These are phyloP conservation scores for Vulpes ferrilata DNA, from an alignment of 2,113 vertebrate genomes.

Conservation along the genomic window DNA sequence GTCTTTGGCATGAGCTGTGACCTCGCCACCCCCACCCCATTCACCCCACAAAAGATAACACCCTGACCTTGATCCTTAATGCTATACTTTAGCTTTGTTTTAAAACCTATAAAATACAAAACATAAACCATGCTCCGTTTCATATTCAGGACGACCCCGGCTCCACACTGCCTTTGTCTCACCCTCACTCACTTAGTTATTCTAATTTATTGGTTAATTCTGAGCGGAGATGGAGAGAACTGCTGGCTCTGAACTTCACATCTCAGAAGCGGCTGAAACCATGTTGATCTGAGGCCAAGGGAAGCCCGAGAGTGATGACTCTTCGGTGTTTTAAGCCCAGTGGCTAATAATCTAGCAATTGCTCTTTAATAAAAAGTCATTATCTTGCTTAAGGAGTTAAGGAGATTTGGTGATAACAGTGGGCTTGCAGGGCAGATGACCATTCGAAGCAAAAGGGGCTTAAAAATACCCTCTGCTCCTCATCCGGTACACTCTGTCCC, in stretches of 20 bases:
- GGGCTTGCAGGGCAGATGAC: conserved; percentile 66
- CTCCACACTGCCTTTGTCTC: conserved; percentile 69
- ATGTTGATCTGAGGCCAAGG: not conserved
- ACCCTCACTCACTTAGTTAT: conserved; percentile 77
- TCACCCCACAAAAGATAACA: conserved; percentile 76
- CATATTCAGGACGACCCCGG: conserved; percentile 68
- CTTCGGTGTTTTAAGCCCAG: conserved; percentile 66
- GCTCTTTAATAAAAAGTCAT: conserved; percentile 82
- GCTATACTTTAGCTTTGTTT: conserved; percentile 58
- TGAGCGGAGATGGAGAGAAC: not conserved
- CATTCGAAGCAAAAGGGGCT: conserved; percentile 52
- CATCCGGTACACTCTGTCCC: not conserved
- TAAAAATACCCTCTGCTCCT: conserved; percentile 37
- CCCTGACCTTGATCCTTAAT: conserved; percentile 57
- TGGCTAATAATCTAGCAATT: conserved; percentile 67
- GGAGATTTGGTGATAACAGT: conserved; percentile 74
- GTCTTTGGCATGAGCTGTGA: conserved; percentile 76
- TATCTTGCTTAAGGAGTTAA: conserved; percentile 79
- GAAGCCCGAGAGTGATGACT: conserved; percentile 63
- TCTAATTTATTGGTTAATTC: conserved; percentile 73
- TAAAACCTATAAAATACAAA: conserved; percentile 49
- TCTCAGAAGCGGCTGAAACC: conserved; percentile 56
- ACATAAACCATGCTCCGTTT: conserved; percentile 65
- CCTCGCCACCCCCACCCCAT: conserved; percentile 71
- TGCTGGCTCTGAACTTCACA: conserved; percentile 44